These are phyloP conservation scores for Drosophila rellima DNA, from an alignment of 2,888 invertebrate species.

Conservation along the genomic window DNA sequence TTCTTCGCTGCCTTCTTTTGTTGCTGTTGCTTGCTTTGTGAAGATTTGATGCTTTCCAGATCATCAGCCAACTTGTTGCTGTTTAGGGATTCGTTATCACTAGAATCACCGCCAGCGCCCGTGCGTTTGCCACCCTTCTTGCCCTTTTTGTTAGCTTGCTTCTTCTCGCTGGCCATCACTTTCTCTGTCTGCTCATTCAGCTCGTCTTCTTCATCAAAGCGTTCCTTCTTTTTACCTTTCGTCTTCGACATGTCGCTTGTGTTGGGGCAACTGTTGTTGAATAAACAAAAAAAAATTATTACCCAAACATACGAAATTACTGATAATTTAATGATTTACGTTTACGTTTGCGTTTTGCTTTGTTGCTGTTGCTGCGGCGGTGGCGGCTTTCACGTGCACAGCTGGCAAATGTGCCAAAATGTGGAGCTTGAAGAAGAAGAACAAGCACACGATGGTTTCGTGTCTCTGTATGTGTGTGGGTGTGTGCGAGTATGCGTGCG, in stretches of 20 bases:
- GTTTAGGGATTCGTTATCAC: slow-evolving; percentile 86
- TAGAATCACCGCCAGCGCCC: slow-evolving; percentile 86
- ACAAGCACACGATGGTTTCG: slow-evolving; percentile 28
- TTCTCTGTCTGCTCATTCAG: slow-evolving; percentile 51
- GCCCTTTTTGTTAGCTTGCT: slow-evolving; percentile 71
- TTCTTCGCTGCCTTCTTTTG: slow-evolving; percentile 78
- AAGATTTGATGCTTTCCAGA: slow-evolving; percentile 68
- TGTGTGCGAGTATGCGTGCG: slow-evolving; percentile 1
- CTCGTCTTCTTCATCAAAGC: slow-evolving; percentile 79
- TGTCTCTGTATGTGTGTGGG: slow-evolving; percentile 6
- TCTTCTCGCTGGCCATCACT: slow-evolving; percentile 54
- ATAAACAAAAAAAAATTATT: background rate
- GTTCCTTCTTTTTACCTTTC: slow-evolving; percentile 82
- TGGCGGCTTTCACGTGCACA: slow-evolving; percentile 74
- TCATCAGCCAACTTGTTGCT: slow-evolving; percentile 82
- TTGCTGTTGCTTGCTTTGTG: slow-evolving; percentile 61
- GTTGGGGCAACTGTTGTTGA: background rate
- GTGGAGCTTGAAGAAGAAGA: slow-evolving; percentile 38
- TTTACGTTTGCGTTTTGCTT: slow-evolving; percentile 31
- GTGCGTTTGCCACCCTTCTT: slow-evolving; percentile 84
- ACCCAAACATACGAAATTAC: slow-evolving; percentile 1
- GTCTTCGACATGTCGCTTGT: slow-evolving; percentile 66
- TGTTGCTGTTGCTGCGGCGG: slow-evolving; percentile 24
- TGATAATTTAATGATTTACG: slow-evolving; percentile 17
- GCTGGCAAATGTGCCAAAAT: slow-evolving; percentile 67